Evolutionary conservation across 2,113 vertebrate species (phyloP).

Genomic region (Gymnorhina tibicen): DNA sequence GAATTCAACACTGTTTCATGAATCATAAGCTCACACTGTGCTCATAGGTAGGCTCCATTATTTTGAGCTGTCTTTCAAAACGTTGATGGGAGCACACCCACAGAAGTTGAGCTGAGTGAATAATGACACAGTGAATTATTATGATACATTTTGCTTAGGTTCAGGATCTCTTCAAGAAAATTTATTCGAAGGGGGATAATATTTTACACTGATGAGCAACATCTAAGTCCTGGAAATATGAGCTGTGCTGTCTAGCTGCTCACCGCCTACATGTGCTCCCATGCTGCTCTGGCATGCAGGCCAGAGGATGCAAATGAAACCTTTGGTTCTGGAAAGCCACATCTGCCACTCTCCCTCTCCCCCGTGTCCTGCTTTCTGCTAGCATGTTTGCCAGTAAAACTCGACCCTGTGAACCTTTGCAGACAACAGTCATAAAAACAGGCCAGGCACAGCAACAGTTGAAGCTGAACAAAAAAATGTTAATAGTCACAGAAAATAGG

Average conservation of each 20-base stretch:
- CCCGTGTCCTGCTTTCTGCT: background rate
- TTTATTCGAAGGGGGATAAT: background rate
- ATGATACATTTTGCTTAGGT: background rate
- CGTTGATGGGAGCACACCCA: background rate
- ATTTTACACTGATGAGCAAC: background rate
- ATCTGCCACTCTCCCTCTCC: background rate
- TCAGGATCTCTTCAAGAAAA: background rate
- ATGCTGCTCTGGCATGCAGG: background rate
- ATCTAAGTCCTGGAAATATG: background rate
- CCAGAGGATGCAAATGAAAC: background rate
- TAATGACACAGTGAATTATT: background rate
- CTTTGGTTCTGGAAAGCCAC: background rate
- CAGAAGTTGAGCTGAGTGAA: background rate
- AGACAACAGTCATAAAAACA: background rate
- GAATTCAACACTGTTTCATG: background rate
- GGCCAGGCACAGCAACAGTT: background rate
- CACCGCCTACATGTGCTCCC: background rate
- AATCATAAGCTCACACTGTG: background rate
- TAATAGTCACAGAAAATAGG: background rate
- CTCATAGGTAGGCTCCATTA: background rate
- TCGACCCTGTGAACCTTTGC: background rate
- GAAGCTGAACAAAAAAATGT: background rate
- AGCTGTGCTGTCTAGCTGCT: background rate
- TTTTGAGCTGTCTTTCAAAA: background rate
- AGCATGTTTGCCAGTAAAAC: background rate